Percentiles rank a stretch among this genome's conserved stretches.
Conservation (phyloP, 2,797 vertebrate species). For the Scomberomorus guttatus region DNA sequence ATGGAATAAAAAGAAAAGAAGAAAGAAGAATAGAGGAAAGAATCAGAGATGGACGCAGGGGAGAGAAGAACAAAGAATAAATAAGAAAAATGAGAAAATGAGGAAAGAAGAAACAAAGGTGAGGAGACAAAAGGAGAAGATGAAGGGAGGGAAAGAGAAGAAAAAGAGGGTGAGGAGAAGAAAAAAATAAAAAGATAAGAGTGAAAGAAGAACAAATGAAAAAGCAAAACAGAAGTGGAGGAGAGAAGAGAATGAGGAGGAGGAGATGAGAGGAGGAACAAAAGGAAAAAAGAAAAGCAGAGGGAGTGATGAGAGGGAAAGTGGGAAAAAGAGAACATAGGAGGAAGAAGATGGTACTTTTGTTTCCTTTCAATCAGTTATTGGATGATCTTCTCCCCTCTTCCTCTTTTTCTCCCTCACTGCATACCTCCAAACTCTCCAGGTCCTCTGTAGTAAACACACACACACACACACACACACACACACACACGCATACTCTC, state of each 20-base stretch:
- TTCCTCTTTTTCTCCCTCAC: constrained; percentile 6
- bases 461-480: constrained; percentile 15
- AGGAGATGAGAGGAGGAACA: not conserved
- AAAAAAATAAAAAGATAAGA: too few relatives aligned
- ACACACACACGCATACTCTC: constrained; percentile 8
- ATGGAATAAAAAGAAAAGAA: too few relatives aligned
- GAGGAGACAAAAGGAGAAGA: too few relatives aligned
- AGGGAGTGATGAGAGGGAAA: not conserved
- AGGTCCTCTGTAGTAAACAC: constrained; percentile 16
- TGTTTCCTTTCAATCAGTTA: constrained; percentile 14
- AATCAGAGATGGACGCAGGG: too few relatives aligned
- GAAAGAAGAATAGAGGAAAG: too few relatives aligned
- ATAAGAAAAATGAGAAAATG: too few relatives aligned
- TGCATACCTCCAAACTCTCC: constrained; percentile 2
- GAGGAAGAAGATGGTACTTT: constrained; percentile 8
- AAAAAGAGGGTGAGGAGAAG: too few relatives aligned
- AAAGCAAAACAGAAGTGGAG: not conserved
- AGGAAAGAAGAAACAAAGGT: too few relatives aligned
- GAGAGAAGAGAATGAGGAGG: not conserved
- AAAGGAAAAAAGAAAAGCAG: not conserved
- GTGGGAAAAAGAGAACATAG: not conserved
- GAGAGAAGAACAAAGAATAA: too few relatives aligned
- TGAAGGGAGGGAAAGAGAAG: too few relatives aligned
- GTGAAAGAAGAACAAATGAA: not conserved
- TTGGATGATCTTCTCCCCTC: constrained; percentile 15